phyloP scores from a whole-genome alignment of 2,797 vertebrate genomes.

The Euthynnus affinis region DNA sequence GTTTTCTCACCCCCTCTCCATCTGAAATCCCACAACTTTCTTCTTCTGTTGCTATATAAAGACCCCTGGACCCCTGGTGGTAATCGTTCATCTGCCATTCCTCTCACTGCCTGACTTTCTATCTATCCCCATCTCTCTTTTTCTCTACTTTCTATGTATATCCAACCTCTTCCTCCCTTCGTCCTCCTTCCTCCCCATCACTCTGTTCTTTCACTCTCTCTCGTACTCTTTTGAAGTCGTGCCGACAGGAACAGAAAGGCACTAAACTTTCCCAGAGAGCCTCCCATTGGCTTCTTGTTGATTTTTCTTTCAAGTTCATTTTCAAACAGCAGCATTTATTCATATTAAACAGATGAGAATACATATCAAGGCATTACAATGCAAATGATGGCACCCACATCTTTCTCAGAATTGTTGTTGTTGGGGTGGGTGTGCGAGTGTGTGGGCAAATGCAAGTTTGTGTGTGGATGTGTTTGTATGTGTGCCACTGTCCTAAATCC shows the following conservation, averaged over 20 bases:
- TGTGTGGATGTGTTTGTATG: conserved; percentile 44
- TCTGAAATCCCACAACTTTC: conserved; percentile 41
- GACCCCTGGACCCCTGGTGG: conserved; percentile 69
- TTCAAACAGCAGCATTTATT: conserved; percentile 84
- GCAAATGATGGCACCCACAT: conserved; percentile 80
- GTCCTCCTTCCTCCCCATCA: conserved; percentile 58
- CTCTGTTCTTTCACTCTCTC: conserved; percentile 52
- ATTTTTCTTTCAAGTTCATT: conserved; percentile 83
- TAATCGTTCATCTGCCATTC: conserved; percentile 86
- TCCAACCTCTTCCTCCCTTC: conserved; percentile 60
- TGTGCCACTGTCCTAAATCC: conserved; percentile 78
- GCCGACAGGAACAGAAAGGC: conserved; percentile 79
- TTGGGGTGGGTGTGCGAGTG: conserved; percentile 66
- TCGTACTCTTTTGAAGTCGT: conserved; percentile 84
- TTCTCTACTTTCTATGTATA: conserved; percentile 38
- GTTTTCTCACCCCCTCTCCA: not conserved
- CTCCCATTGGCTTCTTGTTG: conserved; percentile 80
- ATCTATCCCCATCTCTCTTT: conserved; percentile 27
- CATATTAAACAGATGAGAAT: conserved; percentile 79
- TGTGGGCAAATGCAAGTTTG: conserved; percentile 59
- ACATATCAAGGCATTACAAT: conserved; percentile 81
- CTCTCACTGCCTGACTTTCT: conserved; percentile 44
- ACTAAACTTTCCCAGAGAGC: conserved; percentile 77
- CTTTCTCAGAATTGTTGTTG: conserved; percentile 77
- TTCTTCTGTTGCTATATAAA: conserved; percentile 42